These are phyloP conservation scores for Camponotus fellah DNA, from an alignment of 2,888 invertebrate species.

Conservation along the genomic window DNA sequence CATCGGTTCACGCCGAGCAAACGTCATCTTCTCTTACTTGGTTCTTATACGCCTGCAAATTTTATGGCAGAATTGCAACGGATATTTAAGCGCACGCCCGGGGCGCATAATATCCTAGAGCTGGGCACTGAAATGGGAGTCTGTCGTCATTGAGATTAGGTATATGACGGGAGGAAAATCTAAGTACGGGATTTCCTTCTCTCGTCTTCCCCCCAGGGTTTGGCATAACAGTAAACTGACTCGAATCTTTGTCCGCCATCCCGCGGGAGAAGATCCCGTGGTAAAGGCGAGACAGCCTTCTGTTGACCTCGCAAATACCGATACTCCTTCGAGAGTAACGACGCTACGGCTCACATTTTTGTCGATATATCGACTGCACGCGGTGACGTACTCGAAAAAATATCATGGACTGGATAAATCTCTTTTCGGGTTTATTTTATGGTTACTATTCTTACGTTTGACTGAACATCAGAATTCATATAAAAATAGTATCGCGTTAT, in stretches of 20 bases:
- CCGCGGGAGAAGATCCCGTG: slow-evolving; percentile 72
- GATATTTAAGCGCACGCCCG: slow-evolving; percentile 69
- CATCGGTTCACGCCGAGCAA: not conserved
- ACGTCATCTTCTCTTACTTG: slow-evolving; percentile 52
- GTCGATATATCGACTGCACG: slow-evolving; percentile 57
- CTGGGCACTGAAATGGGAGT: slow-evolving; percentile 68
- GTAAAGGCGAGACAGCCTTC: slow-evolving; percentile 65
- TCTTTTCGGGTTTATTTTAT: not conserved
- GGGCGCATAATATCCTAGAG: slow-evolving; percentile 65
- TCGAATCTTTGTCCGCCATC: slow-evolving; percentile 73
- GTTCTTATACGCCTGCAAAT: slow-evolving; percentile 52
- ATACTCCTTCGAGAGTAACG: slow-evolving; percentile 68
- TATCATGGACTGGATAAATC: slow-evolving; percentile 22
- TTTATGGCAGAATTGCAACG: slow-evolving; percentile 64
- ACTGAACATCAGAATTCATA: not conserved
- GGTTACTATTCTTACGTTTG: slow-evolving; percentile 26
- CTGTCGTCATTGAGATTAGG: slow-evolving; percentile 74
- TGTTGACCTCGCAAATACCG: slow-evolving; percentile 75
- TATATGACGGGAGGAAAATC: slow-evolving; percentile 73
- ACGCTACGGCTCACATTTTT: slow-evolving; percentile 66
- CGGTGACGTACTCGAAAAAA: slow-evolving; percentile 43
- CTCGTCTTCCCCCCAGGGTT: slow-evolving; percentile 65
- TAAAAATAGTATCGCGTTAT: not conserved
- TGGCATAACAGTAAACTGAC: slow-evolving; percentile 75
- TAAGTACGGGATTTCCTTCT: slow-evolving; percentile 66